These are phyloP conservation scores for Pseudorasbora parva DNA, from an alignment of 2,113 vertebrate species.

Conservation along the genomic window DNA sequence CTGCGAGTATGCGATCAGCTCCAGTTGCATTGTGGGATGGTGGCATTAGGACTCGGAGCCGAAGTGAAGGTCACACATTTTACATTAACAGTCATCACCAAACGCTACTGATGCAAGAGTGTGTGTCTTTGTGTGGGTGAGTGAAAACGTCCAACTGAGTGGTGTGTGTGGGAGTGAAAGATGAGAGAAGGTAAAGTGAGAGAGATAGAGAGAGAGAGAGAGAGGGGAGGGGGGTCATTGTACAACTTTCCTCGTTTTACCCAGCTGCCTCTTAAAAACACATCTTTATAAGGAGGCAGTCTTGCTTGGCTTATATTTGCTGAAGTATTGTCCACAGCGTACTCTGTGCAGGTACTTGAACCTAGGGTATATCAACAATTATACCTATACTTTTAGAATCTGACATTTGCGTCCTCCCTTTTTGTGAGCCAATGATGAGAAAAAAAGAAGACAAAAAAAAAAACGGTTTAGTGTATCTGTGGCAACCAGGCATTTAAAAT, in stretches of 20 bases:
- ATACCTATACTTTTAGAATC: neutral
- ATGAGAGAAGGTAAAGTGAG: slow-evolving; percentile 18
- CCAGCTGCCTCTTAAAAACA: slow-evolving; percentile 24
- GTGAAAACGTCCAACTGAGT: slow-evolving; percentile 34
- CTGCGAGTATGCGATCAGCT: slow-evolving; percentile 16
- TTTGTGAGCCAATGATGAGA: neutral
- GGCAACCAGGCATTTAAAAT: neutral
- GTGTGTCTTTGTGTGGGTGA: slow-evolving; percentile 49
- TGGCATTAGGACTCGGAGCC: slow-evolving; percentile 33
- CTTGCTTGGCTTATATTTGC: slow-evolving; percentile 2
- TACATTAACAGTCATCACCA: slow-evolving; percentile 59
- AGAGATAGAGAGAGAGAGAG: neutral
- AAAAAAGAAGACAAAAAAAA: neutral
- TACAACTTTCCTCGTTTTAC: neutral
- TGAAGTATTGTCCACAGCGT: neutral
- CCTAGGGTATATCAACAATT: neutral
- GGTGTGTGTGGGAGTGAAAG: slow-evolving; percentile 44
- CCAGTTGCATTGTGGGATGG: slow-evolving; percentile 48
- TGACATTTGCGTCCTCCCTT: neutral
- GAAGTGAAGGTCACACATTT: slow-evolving; percentile 57
- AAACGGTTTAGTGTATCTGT: neutral
- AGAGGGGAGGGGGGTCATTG: slow-evolving; percentile 10
- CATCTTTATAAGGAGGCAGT: neutral
- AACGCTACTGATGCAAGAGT: slow-evolving; percentile 40
- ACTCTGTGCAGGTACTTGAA: slow-evolving; percentile 6